These are phyloP conservation scores for Agrilus biguttatus DNA, from an alignment of 2,888 invertebrate genomes.

Conservation along the genomic window DNA sequence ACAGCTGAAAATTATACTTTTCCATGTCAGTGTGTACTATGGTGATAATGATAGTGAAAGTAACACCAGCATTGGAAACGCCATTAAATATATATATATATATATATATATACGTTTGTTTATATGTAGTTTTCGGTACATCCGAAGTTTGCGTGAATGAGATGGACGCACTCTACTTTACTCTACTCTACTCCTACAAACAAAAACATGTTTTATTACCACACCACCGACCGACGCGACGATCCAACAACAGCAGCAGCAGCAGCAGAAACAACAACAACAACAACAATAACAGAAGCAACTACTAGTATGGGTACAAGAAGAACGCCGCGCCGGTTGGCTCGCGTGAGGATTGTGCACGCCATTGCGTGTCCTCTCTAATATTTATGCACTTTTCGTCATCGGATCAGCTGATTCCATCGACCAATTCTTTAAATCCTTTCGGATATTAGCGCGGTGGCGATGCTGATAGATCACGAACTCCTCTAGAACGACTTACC, in stretches of 20 bases:
- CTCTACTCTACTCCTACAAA: neutral
- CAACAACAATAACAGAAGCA: slow-evolving; percentile 7
- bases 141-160: too few species aligned
- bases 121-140: too few species aligned
- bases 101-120: too few species aligned
- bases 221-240: neutral
- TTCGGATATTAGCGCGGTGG: neutral
- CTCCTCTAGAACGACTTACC: too few species aligned
- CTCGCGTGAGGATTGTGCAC: slow-evolving; percentile 19
- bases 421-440: slow-evolving; percentile 3
- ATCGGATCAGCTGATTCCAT: slow-evolving; percentile 21
- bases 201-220: neutral
- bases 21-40: too few species aligned
- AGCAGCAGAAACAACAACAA: neutral
- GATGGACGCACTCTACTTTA: too few species aligned
- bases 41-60: too few species aligned
- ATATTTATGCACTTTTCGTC: slow-evolving; percentile 25
- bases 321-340: slow-evolving; percentile 16
- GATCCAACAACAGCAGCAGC: neutral
- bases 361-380: slow-evolving; percentile 26
- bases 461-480: too few species aligned
- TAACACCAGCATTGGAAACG: too few species aligned
- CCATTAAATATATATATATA: too few species aligned
- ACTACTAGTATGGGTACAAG: slow-evolving; percentile 8
- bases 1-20: too few species aligned